Evolutionary conservation across 2,113 vertebrate genomes (phyloP), one percentile per base, ranked within the genome.

Genomic region (Callorhinus ursinus): DNA sequence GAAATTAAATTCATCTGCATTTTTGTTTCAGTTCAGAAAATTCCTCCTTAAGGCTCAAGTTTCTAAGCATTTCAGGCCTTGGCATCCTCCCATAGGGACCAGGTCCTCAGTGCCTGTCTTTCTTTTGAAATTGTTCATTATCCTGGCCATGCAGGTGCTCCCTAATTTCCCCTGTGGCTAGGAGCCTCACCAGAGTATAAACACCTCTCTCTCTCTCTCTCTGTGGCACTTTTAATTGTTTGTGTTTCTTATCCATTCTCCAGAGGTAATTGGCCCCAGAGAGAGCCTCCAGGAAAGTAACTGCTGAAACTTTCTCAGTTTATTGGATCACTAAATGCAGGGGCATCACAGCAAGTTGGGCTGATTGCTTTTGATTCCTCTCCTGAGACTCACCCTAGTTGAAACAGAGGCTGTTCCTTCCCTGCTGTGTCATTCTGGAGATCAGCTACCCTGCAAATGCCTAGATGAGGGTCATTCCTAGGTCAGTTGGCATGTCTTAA

Each of bases 251-350:
- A n/a, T 63, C 81, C 5, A 63, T 39, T 71, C 96, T 98, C 67
- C 39, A 42, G 89, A 95, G 88, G 90, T 98, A 98, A 98, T 98
- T 97, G 97, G 96, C 71, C 94, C 97, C 88, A 42, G 88, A 96
- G 96, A 86, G 88, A 81, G 84, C 76, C 94, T 88, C 82, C 3
- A 28, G 72, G 90, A 89, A 79, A 92, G 61, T 65, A 39, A 87
- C 49, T 83, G 61, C 90, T 49, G 83, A 97, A 97, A 95, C 79
- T 96, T 97, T 92, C 63, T 89, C 82, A 82, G 18, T 63, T 97
- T 95, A 51, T 86, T 88, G 49, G 39, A 31, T 93, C 92, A 59
- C 77, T 91, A 63, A 88, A 90, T 81, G 80, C 19, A 61, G 77
- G 61, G 85, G 8, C 42, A 77, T 87, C 81, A 42, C 85, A 92